A percentile compares a stretch with the other conserved stretches of the same genome.
These are phyloP conservation scores for Uloborus diversus DNA, from an alignment of 1,140 invertebrate species.

Conservation along the genomic window DNA sequence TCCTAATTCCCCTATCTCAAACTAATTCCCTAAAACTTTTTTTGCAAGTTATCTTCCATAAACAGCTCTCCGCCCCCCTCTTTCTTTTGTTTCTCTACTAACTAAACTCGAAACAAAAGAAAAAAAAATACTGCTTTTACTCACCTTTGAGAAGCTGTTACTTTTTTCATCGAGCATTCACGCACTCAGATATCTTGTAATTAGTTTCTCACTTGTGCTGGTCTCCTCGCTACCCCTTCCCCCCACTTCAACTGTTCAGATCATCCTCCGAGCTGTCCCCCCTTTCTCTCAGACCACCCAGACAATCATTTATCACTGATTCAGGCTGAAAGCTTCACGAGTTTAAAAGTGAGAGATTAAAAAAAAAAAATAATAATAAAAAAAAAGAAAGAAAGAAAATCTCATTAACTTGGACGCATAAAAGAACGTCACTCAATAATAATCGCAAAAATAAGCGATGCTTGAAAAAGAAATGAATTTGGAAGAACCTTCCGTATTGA, in stretches of 20 bases:
- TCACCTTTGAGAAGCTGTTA: neutral
- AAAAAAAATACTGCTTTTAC: no score
- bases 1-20: no score
- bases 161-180: conserved; percentile 25
- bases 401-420: conserved; percentile 46
- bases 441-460: conserved; percentile 24
- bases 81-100: no score
- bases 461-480: conserved; percentile 13
- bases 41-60: no score
- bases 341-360: no score
- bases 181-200: conserved; percentile 40
- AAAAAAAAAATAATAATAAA: no score
- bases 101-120: no score
- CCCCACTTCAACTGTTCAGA: neutral
- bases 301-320: conserved; percentile 46
- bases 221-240: conserved; percentile 9
- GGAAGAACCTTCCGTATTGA: conserved; percentile 35
- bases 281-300: conserved; percentile 37
- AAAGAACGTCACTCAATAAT: conserved; percentile 30
- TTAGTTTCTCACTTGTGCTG: conserved; percentile 48
- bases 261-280: neutral
- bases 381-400: conserved; percentile 4
- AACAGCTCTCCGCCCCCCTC: no score
- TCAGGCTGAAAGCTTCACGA: neutral
- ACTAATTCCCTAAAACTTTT: no score